Conservation (phyloP, 2,113 vertebrate genomes). For the Rhinolophus sinicus region DNA sequence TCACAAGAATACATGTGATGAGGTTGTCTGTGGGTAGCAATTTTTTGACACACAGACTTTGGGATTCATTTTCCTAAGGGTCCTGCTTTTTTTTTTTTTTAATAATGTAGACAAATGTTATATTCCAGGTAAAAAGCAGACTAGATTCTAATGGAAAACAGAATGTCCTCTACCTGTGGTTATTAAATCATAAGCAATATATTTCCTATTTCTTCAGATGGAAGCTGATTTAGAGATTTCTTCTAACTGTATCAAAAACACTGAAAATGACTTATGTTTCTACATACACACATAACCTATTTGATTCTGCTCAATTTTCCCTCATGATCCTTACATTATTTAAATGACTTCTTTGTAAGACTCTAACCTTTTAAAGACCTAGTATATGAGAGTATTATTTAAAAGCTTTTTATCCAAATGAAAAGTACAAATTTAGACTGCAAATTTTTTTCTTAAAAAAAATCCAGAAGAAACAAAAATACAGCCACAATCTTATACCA, state of each 20-base stretch:
- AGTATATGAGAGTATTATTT: not conserved
- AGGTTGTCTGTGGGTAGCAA: constrained; percentile 46
- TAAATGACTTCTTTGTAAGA: constrained; percentile 25
- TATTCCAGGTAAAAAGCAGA: constrained; percentile 16
- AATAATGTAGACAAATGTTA: not conserved
- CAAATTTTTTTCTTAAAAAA: not conserved
- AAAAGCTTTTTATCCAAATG: constrained; percentile 8
- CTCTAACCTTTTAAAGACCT: not conserved
- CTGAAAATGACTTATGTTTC: not conserved
- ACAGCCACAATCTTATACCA: not conserved
- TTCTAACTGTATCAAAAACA: not conserved
- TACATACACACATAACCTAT: not conserved
- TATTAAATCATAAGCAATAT: not conserved
- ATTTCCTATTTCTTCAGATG: constrained; percentile 53
- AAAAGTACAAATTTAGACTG: not conserved
- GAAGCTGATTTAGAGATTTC: constrained; percentile 25
- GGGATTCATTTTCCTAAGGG: not conserved
- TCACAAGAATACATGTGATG: not conserved
- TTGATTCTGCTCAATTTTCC: constrained; percentile 17
- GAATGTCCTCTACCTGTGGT: not conserved
- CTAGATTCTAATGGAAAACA: not conserved
- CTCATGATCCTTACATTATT: not conserved
- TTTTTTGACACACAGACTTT: constrained; percentile 45
- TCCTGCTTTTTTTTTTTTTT: not conserved
- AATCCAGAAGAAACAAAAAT: not conserved